phyloP scores from a whole-genome alignment of 2,888 invertebrate genomes.

The Cyaniris semiargus region DNA sequence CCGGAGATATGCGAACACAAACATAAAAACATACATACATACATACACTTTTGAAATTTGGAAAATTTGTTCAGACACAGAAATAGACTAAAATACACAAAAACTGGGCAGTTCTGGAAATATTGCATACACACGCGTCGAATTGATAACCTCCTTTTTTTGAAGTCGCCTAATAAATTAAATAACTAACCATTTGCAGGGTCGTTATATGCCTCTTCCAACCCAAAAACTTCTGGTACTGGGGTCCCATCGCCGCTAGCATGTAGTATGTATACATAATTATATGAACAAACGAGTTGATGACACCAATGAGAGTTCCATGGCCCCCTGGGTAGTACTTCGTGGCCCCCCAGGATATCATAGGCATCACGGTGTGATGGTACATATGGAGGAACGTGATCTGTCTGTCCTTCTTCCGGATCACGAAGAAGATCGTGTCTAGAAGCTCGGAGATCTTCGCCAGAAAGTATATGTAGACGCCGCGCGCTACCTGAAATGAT shows the following conservation, averaged over 20 bases:
- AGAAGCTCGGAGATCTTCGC: slow-evolving; percentile 94
- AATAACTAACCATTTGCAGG: slow-evolving; percentile 89
- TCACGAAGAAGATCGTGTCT: slow-evolving; percentile 95
- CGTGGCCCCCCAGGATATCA: slow-evolving; percentile 95
- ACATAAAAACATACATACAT: too few species aligned
- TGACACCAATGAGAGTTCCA: slow-evolving; percentile 92
- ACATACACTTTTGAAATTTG: too few species aligned
- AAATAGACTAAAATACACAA: too few species aligned
- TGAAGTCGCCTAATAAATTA: too few species aligned
- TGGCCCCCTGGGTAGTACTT: slow-evolving; percentile 94
- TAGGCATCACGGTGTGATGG: slow-evolving; percentile 97
- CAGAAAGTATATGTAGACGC: slow-evolving; percentile 91
- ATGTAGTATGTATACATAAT: slow-evolving; percentile 97
- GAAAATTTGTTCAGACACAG: too few species aligned
- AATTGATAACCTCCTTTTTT: too few species aligned
- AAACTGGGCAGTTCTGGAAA: too few species aligned
- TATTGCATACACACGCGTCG: too few species aligned
- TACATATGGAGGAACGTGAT: slow-evolving; percentile 95
- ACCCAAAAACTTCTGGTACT: slow-evolving; percentile 92
- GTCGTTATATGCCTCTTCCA: slow-evolving; percentile 97
- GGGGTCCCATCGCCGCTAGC: slow-evolving; percentile 92
- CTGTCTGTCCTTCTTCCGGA: slow-evolving; percentile 94
- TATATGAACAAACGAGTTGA: slow-evolving; percentile 97
- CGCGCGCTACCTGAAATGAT: slow-evolving; percentile 81
- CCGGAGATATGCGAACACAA: too few species aligned